A percentile compares a stretch with the other conserved stretches of the same genome.
Conservation (phyloP, 2,113 vertebrate genomes). For the Dinomys branickii region DNA sequence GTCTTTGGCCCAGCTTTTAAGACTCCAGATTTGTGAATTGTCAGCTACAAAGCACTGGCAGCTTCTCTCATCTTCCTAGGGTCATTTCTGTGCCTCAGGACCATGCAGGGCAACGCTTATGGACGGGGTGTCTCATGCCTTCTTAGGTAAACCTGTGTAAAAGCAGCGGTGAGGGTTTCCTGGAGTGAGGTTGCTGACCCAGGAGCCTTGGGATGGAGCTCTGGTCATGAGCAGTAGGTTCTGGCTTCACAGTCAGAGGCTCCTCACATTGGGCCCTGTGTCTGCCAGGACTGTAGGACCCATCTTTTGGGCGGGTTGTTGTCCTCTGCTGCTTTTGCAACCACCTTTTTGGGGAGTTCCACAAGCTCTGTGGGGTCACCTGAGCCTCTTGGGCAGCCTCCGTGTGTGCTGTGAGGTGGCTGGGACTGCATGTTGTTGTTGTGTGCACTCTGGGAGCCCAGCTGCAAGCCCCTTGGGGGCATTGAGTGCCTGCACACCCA, state of each 20-base stretch:
- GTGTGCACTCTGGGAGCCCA: neutral
- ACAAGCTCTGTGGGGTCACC: neutral
- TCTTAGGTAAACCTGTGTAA: conserved; percentile 70
- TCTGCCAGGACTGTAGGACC: neutral
- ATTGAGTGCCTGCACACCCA: neutral
- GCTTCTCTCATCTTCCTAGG: conserved; percentile 77
- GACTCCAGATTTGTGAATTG: conserved; percentile 72
- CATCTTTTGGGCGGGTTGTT: neutral
- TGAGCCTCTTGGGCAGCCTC: neutral
- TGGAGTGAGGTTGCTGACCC: neutral
- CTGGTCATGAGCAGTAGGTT: neutral
- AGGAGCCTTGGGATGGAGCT: neutral
- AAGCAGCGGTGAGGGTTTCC: neutral
- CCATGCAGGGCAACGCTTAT: conserved; percentile 71
- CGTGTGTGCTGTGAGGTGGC: neutral
- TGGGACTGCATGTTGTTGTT: neutral
- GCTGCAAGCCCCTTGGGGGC: neutral
- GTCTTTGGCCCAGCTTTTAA: conserved; percentile 52
- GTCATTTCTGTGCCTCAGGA: conserved; percentile 71
- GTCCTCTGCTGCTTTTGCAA: neutral
- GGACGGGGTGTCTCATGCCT: conserved; percentile 52
- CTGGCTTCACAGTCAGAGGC: neutral
- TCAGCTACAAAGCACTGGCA: neutral
- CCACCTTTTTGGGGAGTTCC: neutral
- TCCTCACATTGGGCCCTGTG: neutral